These are phyloP conservation scores for Clytia hemisphaerica DNA, from an alignment of 30 jellyfish, hydroid and myxozoan species.

Conservation along the genomic window DNA sequence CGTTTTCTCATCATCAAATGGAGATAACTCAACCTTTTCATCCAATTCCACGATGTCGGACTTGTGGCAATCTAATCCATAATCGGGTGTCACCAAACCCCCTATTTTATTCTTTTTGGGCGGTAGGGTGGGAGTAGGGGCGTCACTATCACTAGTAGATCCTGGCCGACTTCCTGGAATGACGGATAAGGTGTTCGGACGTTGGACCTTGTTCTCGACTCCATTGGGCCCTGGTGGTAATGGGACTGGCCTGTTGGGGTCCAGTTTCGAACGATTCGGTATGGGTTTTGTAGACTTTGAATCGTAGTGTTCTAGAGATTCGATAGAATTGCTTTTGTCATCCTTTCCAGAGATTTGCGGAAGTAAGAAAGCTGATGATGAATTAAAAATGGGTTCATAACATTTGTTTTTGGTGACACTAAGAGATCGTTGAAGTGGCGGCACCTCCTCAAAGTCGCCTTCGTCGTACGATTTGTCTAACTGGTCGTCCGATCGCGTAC, in stretches of 20 bases:
- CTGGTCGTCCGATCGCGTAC: constrained; percentile 17
- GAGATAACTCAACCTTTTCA: not conserved
- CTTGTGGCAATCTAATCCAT: not conserved
- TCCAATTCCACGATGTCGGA: not conserved
- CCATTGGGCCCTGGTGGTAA: constrained; percentile 46
- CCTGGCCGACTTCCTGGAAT: not conserved
- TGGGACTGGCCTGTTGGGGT: constrained; percentile 52
- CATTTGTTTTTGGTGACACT: not conserved
- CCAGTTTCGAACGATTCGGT: not conserved
- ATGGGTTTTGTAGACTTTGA: not conserved
- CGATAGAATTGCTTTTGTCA: constrained; percentile 31
- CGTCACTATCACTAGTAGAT: constrained; percentile 2
- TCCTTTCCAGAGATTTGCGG: constrained; percentile 67
- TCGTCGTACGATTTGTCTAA: constrained; percentile 8
- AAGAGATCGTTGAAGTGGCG: not conserved
- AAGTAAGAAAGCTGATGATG: constrained; percentile 24
- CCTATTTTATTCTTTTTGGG: constrained; percentile 34
- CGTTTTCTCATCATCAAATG: not conserved
- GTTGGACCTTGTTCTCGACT: constrained; percentile 16
- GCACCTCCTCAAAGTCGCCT: constrained; percentile 4
- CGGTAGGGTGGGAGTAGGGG: constrained; percentile 51
- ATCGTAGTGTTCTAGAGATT: constrained; percentile 15
- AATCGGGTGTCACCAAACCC: not conserved
- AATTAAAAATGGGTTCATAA: constrained; percentile 9
- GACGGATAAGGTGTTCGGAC: not conserved